A percentile compares a stretch with the other conserved stretches of the same genome.
These are phyloP conservation scores for Eucidaris tribuloides DNA, from an alignment of 35 echinoderm and acorn worm species.

Conservation along the genomic window DNA sequence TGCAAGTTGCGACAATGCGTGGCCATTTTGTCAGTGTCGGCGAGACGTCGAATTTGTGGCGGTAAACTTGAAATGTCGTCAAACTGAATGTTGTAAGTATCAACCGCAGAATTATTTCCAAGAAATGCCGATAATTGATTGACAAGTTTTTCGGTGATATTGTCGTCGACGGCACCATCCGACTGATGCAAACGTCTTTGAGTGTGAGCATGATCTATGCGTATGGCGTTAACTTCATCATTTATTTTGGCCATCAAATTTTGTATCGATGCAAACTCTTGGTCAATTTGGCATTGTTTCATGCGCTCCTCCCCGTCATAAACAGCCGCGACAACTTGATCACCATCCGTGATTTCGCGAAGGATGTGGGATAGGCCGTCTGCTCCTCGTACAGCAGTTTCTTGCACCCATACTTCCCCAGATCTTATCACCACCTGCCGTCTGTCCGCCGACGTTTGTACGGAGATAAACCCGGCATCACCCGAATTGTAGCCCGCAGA, in stretches of 20 bases:
- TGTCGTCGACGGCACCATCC: too few relatives aligned
- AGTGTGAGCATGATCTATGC: too few relatives aligned
- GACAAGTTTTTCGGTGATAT: too few relatives aligned
- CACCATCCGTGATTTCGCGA: slow-evolving; percentile 42
- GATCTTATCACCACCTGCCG: background rate
- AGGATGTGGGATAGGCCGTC: background rate
- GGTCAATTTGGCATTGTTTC: slow-evolving; percentile 22
- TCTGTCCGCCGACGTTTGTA: background rate
- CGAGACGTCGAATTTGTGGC: too few relatives aligned
- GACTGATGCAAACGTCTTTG: too few relatives aligned
- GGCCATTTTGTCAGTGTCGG: too few relatives aligned
- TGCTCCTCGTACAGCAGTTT: background rate
- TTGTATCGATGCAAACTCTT: background rate
- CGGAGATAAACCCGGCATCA: background rate
- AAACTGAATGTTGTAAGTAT: too few relatives aligned
- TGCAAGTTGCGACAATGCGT: too few relatives aligned
- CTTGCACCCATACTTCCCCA: background rate
- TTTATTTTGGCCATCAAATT: background rate
- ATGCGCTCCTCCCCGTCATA: slow-evolving; percentile 24
- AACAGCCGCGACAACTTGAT: slow-evolving; percentile 1
- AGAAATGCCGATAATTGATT: too few relatives aligned
- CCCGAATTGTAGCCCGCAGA: too few relatives aligned
- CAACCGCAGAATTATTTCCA: too few relatives aligned
- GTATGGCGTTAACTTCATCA: background rate
- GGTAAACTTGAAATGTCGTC: too few relatives aligned